Conservation (phyloP, 2,797 vertebrate species). For the Urocyon cinereoargenteus region DNA sequence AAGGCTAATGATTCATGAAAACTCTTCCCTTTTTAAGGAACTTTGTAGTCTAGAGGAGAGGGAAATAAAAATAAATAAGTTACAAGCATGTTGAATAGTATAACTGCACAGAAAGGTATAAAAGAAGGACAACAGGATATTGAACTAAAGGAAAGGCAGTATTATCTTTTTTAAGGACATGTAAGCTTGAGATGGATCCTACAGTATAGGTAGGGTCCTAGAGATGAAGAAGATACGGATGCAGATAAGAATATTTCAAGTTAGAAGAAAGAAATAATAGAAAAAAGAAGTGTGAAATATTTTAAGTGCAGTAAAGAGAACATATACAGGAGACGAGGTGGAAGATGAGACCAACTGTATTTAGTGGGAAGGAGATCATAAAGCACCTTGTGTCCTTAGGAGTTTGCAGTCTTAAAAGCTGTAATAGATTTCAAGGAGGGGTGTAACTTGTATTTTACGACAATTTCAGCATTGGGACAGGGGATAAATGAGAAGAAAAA, state of each 20-base stretch:
- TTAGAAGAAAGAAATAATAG: neutral
- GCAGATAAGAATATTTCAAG: neutral
- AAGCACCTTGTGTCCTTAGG: neutral
- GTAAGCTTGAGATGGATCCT: neutral
- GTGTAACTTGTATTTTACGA: neutral
- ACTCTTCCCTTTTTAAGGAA: neutral
- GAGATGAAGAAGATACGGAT: neutral
- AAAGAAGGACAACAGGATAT: neutral
- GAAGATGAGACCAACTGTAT: neutral
- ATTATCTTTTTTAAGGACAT: neutral
- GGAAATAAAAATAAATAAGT: neutral
- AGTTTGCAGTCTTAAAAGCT: neutral
- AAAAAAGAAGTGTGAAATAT: neutral
- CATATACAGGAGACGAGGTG: neutral
- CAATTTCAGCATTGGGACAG: neutral
- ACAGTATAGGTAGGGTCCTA: neutral
- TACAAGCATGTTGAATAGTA: neutral
- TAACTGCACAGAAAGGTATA: neutral
- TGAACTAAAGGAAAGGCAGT: neutral
- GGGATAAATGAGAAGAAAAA: neutral
- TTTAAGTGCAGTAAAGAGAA: neutral
- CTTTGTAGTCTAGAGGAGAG: neutral
- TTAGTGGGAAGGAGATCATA: constrained; percentile 17
- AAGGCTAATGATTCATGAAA: neutral
- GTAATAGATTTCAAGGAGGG: constrained; percentile 11